A percentile compares a stretch with the other conserved stretches of the same genome.
Conservation (phyloP, 1,140 invertebrate species). For the Hermetia illucens region DNA sequence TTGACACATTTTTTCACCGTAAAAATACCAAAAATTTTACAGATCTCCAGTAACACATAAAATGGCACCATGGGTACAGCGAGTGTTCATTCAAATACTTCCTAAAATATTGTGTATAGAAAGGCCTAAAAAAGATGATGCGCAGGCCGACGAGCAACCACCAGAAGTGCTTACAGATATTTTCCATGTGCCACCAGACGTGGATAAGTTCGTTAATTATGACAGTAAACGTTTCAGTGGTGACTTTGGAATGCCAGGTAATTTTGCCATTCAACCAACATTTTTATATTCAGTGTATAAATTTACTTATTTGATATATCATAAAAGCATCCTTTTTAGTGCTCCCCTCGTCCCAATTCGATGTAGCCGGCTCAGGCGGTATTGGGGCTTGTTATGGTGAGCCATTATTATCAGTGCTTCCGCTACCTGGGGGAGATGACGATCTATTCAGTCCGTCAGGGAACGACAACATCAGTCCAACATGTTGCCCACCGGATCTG, state of each 20-base stretch:
- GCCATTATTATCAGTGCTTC: conserved; percentile 47
- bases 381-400: conserved; percentile 46
- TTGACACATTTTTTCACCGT: too few species aligned
- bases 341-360: conserved; percentile 37
- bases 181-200: conserved; percentile 53
- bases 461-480: conserved; percentile 36
- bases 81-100: conserved; percentile 78
- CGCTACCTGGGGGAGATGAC: conserved; percentile 56
- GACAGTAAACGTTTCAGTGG: conserved; percentile 48
- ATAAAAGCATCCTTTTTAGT: not conserved
- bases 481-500: conserved; percentile 41
- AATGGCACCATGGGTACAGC: conserved; percentile 80
- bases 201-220: conserved; percentile 51
- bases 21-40: too few species aligned
- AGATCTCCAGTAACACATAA: conserved; percentile 88
- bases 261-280: too few species aligned
- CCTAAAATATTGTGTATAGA: conserved; percentile 75
- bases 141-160: conserved; percentile 48
- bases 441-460: conserved; percentile 61
- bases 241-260: conserved; percentile 53
- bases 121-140: conserved; percentile 59
- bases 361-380: conserved; percentile 34
- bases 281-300: too few species aligned
- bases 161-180: conserved; percentile 55
- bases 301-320: not conserved